Percentiles rank a stretch among this genome's conserved stretches.
Evolutionary conservation across 2,888 invertebrate species (phyloP).

Genomic region (Ornithoptera alexandrae): DNA sequence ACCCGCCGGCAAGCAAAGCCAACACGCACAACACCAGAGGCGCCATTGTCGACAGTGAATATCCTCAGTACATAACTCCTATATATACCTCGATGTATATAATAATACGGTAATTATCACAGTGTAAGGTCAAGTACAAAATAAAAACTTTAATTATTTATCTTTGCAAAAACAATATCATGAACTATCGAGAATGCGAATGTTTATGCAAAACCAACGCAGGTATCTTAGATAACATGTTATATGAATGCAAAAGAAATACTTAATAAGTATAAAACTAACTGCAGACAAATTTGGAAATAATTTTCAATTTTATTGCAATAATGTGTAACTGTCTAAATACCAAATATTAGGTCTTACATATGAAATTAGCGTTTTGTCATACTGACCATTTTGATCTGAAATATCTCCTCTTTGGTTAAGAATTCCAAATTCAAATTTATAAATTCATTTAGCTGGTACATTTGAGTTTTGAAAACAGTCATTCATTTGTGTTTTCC

Average conservation of each 20-base stretch:
- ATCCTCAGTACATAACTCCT: conserved; percentile 27
- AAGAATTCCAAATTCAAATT: no score
- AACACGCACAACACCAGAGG: conserved; percentile 54
- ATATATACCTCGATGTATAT: conserved; percentile 36
- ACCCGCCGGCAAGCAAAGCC: conserved; percentile 57
- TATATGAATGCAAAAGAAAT: background rate
- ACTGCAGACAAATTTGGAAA: background rate
- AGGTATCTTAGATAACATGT: background rate
- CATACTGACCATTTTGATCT: no score
- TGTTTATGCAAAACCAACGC: background rate
- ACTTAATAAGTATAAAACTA: background rate
- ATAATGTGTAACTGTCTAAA: no score
- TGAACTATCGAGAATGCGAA: background rate
- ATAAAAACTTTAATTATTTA: conserved; percentile 5
- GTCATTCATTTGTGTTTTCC: no score
- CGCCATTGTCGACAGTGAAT: conserved; percentile 57
- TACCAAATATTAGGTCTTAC: no score
- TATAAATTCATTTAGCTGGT: no score
- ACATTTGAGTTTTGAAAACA: no score
- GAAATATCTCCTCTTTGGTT: no score
- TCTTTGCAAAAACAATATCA: background rate
- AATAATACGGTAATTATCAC: conserved; percentile 29
- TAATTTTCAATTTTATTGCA: no score
- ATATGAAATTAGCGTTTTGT: no score
- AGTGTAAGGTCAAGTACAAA: conserved; percentile 26